A percentile compares a stretch with the other conserved stretches of the same genome.
Evolutionary conservation across 2,888 invertebrate genomes (phyloP).

Genomic region (Gymnosoma rotundatum): DNA sequence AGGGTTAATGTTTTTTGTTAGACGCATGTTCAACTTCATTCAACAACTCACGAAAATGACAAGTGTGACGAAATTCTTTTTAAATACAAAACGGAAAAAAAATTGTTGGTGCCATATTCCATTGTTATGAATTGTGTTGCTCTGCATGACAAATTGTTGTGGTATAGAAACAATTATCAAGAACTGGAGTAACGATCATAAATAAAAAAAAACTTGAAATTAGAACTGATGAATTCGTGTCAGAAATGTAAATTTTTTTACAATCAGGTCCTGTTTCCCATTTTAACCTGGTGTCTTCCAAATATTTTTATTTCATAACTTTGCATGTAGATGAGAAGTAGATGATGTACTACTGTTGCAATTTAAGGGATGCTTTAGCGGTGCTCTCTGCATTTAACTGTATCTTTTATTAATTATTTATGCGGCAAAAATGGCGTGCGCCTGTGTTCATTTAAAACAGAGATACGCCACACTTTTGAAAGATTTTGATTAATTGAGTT

Average conservation of each 20-base stretch:
- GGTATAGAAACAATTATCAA: too few species aligned
- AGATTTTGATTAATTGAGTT: too few species aligned
- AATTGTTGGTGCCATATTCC: neutral
- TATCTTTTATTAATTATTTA: conserved; percentile 6
- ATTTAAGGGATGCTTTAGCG: conserved; percentile 36
- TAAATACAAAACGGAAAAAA: conserved; percentile 14
- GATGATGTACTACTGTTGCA: conserved; percentile 7
- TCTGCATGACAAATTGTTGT: conserved; percentile 75
- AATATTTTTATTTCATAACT: neutral
- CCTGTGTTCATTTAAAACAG: too few species aligned
- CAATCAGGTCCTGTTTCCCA: neutral
- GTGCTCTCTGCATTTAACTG: conserved; percentile 3
- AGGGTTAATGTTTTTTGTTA: conserved; percentile 20
- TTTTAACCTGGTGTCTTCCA: conserved; percentile 2
- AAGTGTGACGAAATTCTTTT: conserved; percentile 60
- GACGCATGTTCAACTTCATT: conserved; percentile 14
- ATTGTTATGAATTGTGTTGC: neutral
- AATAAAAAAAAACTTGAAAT: neutral
- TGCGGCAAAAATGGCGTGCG: too few species aligned
- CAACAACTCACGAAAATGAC: conserved; percentile 24
- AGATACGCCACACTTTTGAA: too few species aligned
- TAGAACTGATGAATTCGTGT: conserved; percentile 78
- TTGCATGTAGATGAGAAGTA: neutral
- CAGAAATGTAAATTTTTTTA: conserved; percentile 69
- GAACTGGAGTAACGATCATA: conserved; percentile 20